Evolutionary conservation across 2,113 vertebrate species (phyloP).

Genomic region (Sclerurus mexicanus): DNA sequence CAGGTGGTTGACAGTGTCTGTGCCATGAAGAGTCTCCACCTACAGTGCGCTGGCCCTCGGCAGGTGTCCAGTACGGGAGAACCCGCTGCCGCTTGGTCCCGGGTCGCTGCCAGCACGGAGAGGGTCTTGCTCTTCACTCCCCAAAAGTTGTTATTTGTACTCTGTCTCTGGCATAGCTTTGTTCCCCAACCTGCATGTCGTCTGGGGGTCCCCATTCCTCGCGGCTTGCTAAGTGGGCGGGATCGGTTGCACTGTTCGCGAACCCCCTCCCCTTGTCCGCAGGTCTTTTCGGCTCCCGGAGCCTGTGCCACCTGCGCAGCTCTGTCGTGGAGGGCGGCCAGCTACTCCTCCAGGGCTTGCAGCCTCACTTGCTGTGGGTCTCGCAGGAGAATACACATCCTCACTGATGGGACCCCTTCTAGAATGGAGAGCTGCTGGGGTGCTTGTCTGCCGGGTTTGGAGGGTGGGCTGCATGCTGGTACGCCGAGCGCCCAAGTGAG

Average conservation of each 20-base stretch:
- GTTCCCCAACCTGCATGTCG: not conserved
- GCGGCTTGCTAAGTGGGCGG: accelerated
- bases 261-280: accelerated
- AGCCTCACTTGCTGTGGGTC: not conserved
- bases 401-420: accelerated
- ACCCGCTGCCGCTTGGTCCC: not conserved
- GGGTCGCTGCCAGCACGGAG: not conserved
- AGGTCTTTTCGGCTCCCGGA: not conserved
- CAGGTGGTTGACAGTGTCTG: accelerated
- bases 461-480: not conserved
- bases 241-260: not conserved
- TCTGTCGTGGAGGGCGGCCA: accelerated
- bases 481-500: not conserved
- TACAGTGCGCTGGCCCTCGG: not conserved
- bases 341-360: not conserved
- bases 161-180: not conserved
- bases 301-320: not conserved
- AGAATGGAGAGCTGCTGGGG: not conserved
- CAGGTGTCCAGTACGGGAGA: not conserved
- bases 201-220: accelerated
- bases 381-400: not conserved
- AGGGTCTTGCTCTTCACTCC: not conserved
- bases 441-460: not conserved
- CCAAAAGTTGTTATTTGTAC: not conserved
- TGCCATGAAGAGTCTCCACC: not conserved